A percentile compares a stretch with the other conserved stretches of the same genome.
These are phyloP conservation scores for Plestiodon gilberti DNA, from an alignment of 2,113 vertebrate genomes.

Conservation along the genomic window DNA sequence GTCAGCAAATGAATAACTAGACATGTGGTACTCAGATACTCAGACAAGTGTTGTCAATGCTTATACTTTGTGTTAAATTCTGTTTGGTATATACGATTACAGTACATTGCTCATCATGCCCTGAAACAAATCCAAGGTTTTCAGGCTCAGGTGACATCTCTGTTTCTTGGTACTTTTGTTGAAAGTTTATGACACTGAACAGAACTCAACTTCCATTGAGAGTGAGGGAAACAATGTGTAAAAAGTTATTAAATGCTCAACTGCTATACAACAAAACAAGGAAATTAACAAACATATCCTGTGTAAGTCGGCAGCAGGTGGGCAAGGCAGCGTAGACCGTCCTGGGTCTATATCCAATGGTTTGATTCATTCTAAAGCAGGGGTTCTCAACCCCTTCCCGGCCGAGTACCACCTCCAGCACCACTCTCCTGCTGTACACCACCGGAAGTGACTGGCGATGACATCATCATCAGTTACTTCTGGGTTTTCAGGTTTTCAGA, in stretches of 20 bases:
- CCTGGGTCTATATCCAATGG: not conserved
- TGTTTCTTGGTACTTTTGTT: not conserved
- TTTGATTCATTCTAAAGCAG: not conserved
- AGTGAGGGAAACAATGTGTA: too few relatives aligned
- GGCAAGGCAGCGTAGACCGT: not conserved
- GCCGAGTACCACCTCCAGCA: too few relatives aligned
- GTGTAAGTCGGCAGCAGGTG: too few relatives aligned
- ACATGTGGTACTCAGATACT: not conserved
- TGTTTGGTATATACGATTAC: not conserved
- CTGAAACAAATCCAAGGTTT: not conserved
- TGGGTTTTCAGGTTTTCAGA: too few relatives aligned
- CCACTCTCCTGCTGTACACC: too few relatives aligned
- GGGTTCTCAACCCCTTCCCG: too few relatives aligned
- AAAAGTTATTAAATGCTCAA: too few relatives aligned
- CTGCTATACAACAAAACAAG: too few relatives aligned
- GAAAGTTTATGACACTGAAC: not conserved
- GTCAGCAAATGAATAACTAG: slow-evolving; percentile 5
- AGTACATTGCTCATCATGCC: not conserved
- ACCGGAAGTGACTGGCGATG: too few relatives aligned
- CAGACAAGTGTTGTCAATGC: not conserved
- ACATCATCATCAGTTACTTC: too few relatives aligned
- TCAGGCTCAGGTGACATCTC: not conserved
- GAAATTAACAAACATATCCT: too few relatives aligned
- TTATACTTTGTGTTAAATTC: not conserved
- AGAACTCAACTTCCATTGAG: too few relatives aligned